Evolutionary conservation across 2,113 vertebrate species (phyloP), one percentile per base, ranked within the genome.

Genomic region (Nymphicus hollandicus): DNA sequence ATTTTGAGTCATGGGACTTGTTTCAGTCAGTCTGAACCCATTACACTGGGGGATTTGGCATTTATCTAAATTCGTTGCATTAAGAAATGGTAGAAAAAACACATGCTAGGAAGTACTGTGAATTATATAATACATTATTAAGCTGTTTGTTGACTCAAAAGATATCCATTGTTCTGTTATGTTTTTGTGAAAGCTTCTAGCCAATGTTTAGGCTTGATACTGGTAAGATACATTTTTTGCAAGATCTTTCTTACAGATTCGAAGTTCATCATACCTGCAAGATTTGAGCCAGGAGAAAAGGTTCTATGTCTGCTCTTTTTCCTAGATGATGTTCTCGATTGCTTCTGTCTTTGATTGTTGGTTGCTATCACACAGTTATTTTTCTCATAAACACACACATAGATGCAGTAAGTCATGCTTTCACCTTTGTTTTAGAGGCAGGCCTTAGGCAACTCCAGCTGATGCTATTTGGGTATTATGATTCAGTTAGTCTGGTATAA

Each of bases 231-330:
- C 18, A 41, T 24, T 7, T 46, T 56, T 22, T 6, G 25, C 23
- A 37, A 33, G 8, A 19, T 20, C 6, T 43, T 53, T 66, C 25
- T 79, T 68, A 15, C 56, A 72, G 90, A 35, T 29, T 44, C 20
- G 3, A 39, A 71, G 16, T 43, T 43, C 3, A 3, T 52, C 56
- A 79, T 71, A 85, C 61, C 74, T 82, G 35, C 23, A 41, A 52
- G 47, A 37, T 52, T 13, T 23, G 61, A 87, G 69, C 35, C 33
- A 28, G 39, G 23, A 47, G 27, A 8, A 9, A 43, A 68, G 25
- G 23, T 29, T 27, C 25, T n/a, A 28, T 46, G 35, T 28, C 17
- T 2, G 0, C 25, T 63, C 7, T 17, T 25, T 56, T 17, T 37
- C 15, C 35, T 37, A n/a, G 22, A 4, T 4, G 14, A n/a, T 0